phyloP scores from a whole-genome alignment of 2,113 vertebrate species.

The Ciconia maguari region DNA sequence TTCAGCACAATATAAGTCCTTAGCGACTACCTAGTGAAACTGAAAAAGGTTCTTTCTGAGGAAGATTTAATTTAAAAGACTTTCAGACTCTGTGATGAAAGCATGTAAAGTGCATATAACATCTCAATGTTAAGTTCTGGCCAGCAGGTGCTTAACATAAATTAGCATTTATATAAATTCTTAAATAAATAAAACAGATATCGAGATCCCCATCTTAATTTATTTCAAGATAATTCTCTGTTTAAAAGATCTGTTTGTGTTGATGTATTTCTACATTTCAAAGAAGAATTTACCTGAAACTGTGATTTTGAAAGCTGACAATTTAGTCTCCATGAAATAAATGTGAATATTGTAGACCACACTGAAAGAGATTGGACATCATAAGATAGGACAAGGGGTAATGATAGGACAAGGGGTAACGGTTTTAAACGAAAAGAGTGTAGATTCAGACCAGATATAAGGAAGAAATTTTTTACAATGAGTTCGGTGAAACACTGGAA shows the following conservation, averaged over 20 bases:
- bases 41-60: background rate
- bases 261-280: background rate
- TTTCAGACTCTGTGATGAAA: background rate
- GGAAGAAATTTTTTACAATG: background rate
- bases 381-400: background rate
- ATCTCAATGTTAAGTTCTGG: background rate
- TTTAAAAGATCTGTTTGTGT: background rate
- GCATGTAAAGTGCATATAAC: background rate
- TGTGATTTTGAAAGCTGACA: background rate
- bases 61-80: background rate
- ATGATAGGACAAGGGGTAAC: background rate
- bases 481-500: background rate
- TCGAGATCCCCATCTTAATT: background rate
- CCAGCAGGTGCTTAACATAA: background rate
- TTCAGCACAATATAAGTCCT: background rate
- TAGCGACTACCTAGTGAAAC: background rate
- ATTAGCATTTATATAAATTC: background rate
- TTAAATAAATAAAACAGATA: background rate
- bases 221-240: background rate
- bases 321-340: background rate
- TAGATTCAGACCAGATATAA: background rate
- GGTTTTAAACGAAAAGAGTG: background rate
- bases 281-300: background rate
- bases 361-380: background rate
- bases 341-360: background rate